Conservation (phyloP, 2,888 invertebrate genomes). For the Apamea epomidion region DNA sequence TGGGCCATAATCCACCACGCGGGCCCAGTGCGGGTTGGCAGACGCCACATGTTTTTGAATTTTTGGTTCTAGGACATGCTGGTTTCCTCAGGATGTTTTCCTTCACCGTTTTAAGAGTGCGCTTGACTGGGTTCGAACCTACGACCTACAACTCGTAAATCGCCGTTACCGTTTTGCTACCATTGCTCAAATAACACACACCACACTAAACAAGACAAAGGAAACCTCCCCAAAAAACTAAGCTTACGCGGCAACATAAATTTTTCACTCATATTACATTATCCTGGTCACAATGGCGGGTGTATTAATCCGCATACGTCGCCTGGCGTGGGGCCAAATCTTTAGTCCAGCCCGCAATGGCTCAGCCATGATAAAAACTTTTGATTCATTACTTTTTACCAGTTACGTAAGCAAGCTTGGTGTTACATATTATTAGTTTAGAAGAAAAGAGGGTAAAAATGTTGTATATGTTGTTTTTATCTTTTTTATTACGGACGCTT, state of each 20-base stretch:
- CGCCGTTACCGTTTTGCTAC: too few relatives aligned
- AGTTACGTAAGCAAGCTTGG: constrained; percentile 15
- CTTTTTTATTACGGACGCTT: too few relatives aligned
- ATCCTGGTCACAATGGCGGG: constrained; percentile 47
- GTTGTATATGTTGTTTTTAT: neutral
- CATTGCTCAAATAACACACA: neutral
- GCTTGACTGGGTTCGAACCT: too few relatives aligned
- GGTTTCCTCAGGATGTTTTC: too few relatives aligned
- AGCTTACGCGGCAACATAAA: constrained; percentile 33
- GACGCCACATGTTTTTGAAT: too few relatives aligned
- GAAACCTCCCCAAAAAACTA: constrained; percentile 2
- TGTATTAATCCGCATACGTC: constrained; percentile 58
- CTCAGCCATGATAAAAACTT: constrained; percentile 54
- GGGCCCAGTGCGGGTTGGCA: too few relatives aligned
- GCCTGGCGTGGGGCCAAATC: constrained; percentile 62
- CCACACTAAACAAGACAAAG: constrained; percentile 16
- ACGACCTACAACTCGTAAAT: too few relatives aligned
- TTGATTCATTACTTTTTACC: constrained; percentile 53
- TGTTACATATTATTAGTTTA: constrained; percentile 1
- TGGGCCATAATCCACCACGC: too few relatives aligned
- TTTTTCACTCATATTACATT: constrained; percentile 52
- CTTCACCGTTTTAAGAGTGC: too few relatives aligned
- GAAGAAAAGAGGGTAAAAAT: neutral
- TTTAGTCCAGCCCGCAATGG: constrained; percentile 52
- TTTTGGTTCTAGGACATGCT: too few relatives aligned